Conservation (phyloP, 1,140 invertebrate species). For the Psilanteris sp. region DNA sequence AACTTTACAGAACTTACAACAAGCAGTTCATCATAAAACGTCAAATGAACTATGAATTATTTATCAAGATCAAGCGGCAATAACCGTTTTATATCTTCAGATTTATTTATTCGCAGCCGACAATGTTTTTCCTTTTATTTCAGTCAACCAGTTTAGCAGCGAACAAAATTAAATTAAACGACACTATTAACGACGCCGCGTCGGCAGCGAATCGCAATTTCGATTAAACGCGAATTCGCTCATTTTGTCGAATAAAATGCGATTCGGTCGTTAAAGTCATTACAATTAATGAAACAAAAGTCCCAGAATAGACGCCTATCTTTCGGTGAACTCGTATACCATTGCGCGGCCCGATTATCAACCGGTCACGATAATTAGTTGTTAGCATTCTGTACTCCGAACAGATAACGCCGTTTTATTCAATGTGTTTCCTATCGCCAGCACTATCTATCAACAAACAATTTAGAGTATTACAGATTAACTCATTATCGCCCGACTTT, state of each 20-base stretch:
- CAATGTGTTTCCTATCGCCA: constrained; percentile 17
- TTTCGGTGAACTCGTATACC: constrained; percentile 9
- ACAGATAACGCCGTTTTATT: constrained; percentile 49
- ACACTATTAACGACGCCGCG: too few relatives aligned
- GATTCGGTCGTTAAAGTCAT: not conserved
- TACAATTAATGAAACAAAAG: constrained; percentile 19
- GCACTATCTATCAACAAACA: constrained; percentile 53
- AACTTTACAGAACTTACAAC: too few relatives aligned
- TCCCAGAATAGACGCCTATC: constrained; percentile 8
- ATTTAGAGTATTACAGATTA: constrained; percentile 42
- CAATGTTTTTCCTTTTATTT: too few relatives aligned
- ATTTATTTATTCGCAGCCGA: too few relatives aligned
- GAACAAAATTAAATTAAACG: too few relatives aligned
- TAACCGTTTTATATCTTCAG: too few relatives aligned
- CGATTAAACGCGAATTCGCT: too few relatives aligned
- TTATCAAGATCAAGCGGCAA: too few relatives aligned
- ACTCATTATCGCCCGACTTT: constrained; percentile 21
- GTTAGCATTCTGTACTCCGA: constrained; percentile 16
- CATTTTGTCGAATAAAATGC: not conserved
- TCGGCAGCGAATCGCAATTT: too few relatives aligned
- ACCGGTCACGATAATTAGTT: constrained; percentile 23
- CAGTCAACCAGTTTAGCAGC: too few relatives aligned
- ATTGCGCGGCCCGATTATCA: constrained; percentile 19
- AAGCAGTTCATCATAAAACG: too few relatives aligned
- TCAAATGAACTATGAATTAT: too few relatives aligned